Conservation (phyloP, 2,113 vertebrate genomes). For the Oryzias melastigma region DNA sequence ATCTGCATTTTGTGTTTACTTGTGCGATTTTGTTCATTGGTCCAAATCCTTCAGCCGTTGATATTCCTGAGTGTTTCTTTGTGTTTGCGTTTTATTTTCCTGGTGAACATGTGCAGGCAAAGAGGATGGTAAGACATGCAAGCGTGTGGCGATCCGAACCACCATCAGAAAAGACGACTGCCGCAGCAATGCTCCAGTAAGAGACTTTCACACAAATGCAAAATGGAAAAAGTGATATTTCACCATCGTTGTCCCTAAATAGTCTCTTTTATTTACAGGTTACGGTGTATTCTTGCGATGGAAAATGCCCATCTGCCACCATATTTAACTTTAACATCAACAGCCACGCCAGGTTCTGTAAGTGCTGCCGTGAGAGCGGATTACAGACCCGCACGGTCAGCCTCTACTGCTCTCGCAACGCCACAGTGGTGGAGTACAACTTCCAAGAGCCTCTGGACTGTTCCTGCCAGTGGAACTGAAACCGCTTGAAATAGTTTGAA, state of each 20-base stretch:
- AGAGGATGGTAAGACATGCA: slow-evolving; percentile 93
- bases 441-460: slow-evolving; percentile 94
- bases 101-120: slow-evolving; percentile 83
- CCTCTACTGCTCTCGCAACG: slow-evolving; percentile 91
- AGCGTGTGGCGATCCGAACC: slow-evolving; percentile 91
- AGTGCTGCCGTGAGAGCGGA: slow-evolving; percentile 92
- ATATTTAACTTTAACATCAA: slow-evolving; percentile 99
- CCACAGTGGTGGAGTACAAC: slow-evolving; percentile 85
- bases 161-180: slow-evolving; percentile 94
- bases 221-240: background rate
- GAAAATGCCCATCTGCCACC: slow-evolving; percentile 95
- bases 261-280: slow-evolving; percentile 73
- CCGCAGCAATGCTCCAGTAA: slow-evolving; percentile 90
- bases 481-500: slow-evolving; percentile 10
- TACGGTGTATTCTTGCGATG: slow-evolving; percentile 92
- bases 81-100: slow-evolving; percentile 18
- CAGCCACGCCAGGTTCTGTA: slow-evolving; percentile 95
- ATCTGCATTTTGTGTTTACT: no score
- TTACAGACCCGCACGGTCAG: slow-evolving; percentile 86
- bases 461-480: slow-evolving; percentile 95
- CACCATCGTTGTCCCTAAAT: background rate
- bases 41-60: background rate
- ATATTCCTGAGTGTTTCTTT: slow-evolving; percentile 7
- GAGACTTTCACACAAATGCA: slow-evolving; percentile 30
- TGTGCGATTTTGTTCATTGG: no score